Evolutionary conservation across 2,888 invertebrate genomes (phyloP).

Genomic region (Himalopsyche anomala): DNA sequence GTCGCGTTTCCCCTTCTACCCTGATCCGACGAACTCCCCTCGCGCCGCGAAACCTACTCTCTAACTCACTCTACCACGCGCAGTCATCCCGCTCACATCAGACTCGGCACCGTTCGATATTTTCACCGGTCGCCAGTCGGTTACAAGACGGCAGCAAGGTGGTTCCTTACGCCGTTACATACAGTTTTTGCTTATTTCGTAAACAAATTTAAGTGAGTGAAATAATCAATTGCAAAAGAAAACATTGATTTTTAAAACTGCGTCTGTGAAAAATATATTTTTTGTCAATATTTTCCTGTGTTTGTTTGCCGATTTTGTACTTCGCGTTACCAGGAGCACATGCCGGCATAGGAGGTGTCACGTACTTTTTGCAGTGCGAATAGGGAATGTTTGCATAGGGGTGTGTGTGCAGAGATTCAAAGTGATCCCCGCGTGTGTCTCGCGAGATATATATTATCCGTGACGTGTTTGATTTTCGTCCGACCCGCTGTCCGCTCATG

Average conservation of each 20-base stretch:
- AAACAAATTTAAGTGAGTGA: slow-evolving; percentile 19
- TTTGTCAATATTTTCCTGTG: neutral
- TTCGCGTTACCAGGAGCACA: neutral
- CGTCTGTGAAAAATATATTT: slow-evolving; percentile 18
- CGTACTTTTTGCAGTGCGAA: slow-evolving; percentile 22
- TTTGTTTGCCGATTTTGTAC: neutral
- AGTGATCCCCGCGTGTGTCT: slow-evolving; percentile 24
- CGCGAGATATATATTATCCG: slow-evolving; percentile 7
- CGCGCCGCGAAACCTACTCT: slow-evolving; percentile 8
- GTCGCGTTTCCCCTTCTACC: slow-evolving; percentile 26
- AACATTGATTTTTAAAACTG: neutral
- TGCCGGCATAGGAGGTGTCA: slow-evolving; percentile 12
- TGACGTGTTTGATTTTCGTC: slow-evolving; percentile 14
- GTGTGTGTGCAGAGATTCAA: slow-evolving; percentile 28
- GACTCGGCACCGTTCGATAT: slow-evolving; percentile 24
- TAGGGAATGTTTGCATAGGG: slow-evolving; percentile 17
- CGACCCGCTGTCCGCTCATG: slow-evolving; percentile 16
- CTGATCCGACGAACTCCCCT: neutral
- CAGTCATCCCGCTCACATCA: neutral
- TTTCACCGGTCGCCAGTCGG: slow-evolving; percentile 21
- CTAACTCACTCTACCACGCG: neutral
- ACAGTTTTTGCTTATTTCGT: slow-evolving; percentile 2
- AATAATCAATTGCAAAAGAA: slow-evolving; percentile 18
- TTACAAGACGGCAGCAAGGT: neutral
- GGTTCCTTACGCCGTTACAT: neutral